These are phyloP conservation scores for Artemia sinica DNA, from an alignment of 2,888 invertebrate genomes.

Conservation along the genomic window DNA sequence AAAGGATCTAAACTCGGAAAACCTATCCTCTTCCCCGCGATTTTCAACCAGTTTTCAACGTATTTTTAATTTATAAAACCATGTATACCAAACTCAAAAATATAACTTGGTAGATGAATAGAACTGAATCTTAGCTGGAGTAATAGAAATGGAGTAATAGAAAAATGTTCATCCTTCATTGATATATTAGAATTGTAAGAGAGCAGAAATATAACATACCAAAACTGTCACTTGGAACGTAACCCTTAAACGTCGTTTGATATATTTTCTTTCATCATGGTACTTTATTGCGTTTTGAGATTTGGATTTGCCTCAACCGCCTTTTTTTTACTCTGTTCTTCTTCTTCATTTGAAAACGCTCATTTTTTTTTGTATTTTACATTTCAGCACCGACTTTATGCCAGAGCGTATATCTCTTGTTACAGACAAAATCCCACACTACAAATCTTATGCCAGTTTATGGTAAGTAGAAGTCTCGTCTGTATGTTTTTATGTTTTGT, in stretches of 20 bases:
- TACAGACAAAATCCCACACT: constrained; percentile 53
- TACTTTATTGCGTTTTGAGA: background rate
- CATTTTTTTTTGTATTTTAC: constrained; percentile 24
- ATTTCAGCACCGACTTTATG: constrained; percentile 60
- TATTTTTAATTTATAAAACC: too few species aligned
- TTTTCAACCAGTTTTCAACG: too few species aligned
- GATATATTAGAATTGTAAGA: too few species aligned
- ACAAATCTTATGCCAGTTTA: constrained; percentile 92
- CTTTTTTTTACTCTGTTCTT: constrained; percentile 16
- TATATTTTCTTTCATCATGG: background rate
- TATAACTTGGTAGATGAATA: too few species aligned
- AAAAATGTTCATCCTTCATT: too few species aligned
- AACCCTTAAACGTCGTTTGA: too few species aligned
- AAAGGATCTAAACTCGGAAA: too few species aligned
- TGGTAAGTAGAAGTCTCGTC: constrained; percentile 35
- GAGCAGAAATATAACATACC: background rate
- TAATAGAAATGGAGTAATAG: too few species aligned
- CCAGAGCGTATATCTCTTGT: constrained; percentile 73
- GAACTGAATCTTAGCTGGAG: too few species aligned
- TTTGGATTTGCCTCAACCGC: constrained; percentile 15
- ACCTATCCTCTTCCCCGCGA: too few species aligned
- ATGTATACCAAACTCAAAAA: too few species aligned
- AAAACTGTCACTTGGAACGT: background rate
- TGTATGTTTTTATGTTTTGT: too few species aligned
- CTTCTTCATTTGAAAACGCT: background rate